Evolutionary conservation across 2,113 vertebrate species (phyloP), one percentile per base, ranked within the genome.

Genomic region (Epinephelus lanceolatus): DNA sequence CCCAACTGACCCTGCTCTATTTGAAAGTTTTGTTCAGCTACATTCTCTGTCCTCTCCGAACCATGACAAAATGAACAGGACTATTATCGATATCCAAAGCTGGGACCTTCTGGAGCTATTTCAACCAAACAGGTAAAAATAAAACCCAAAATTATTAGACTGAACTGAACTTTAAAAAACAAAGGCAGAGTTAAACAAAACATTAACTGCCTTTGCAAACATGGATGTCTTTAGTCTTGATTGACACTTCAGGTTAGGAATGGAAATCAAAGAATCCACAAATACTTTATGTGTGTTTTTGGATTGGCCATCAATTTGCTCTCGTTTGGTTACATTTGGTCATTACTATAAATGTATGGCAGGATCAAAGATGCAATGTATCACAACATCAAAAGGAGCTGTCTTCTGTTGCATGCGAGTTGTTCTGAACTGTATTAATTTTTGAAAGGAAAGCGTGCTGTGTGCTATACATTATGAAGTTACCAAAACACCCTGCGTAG

Each of bases 361-460:
- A 5, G 33, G n/a, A 61, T 56, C 27, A 73, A 70, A 78, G 45
- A 12, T 14, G 14, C 1, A 78, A 25, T 5, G 51, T 11, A 69
- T 70, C 49, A 27, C 71, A 74, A 42, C 72, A 78, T 83, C 37
- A 79, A 81, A 86, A 57, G 55, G 0, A 19, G 6, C 2, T 1
- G 17, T 62, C 51, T 70, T 14, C 23, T 49, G 30, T 23, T 21
- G 45, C 69, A 60, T 33, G n/a, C 9, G 23, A 55, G 18, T 9
- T 23, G 9, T 45, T 78, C 66, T 77, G 65, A 33, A 75, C 21
- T 45, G 40, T 7, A 85, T 81, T 65, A 5, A 62, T 86, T 33
- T 67, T 79, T 63, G 6, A 85, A 71, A 80, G 65, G 10, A 66
- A 21, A 73, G 12, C 65, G n/a, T 68, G 49, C 63, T 60, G 51